Conservation (phyloP, 1,140 invertebrate species). For the Meloidogyne floridensis region DNA sequence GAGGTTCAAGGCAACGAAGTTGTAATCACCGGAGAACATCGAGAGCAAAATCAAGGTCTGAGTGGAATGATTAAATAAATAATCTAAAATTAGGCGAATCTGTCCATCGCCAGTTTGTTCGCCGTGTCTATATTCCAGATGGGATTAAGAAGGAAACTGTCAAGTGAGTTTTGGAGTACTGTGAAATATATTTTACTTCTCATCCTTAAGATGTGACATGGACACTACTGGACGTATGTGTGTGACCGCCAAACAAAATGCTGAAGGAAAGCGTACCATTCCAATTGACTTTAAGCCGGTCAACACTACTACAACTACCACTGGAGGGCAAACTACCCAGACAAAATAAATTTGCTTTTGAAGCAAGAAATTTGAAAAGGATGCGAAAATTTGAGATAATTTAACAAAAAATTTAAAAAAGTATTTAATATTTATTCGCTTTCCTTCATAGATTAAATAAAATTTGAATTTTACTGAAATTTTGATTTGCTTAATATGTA, state of each 20-base stretch:
- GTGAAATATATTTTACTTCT: neutral
- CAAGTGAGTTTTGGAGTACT: slow-evolving; percentile 8
- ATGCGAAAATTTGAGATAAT: neutral
- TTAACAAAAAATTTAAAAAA: neutral
- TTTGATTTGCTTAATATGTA: too few relatives aligned
- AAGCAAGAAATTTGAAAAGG: neutral
- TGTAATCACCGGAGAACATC: slow-evolving; percentile 32
- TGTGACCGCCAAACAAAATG: neutral
- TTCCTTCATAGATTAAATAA: neutral
- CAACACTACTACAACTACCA: neutral
- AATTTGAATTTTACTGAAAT: too few relatives aligned
- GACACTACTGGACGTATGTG: neutral
- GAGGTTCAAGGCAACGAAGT: slow-evolving; percentile 37
- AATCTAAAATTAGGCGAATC: slow-evolving; percentile 5
- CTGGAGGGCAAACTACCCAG: neutral
- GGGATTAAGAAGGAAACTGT: slow-evolving; percentile 23
- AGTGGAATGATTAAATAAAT: neutral
- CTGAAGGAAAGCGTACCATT: slow-evolving; percentile 8
- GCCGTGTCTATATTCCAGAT: slow-evolving; percentile 21
- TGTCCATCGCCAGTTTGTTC: slow-evolving; percentile 19
- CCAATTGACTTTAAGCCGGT: slow-evolving; percentile 17
- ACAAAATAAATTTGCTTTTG: neutral
- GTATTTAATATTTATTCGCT: neutral
- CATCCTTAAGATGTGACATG: neutral
- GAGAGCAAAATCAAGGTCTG: slow-evolving; percentile 10